Conservation (phyloP, 2,113 vertebrate species). For the Isurus oxyrinchus region DNA sequence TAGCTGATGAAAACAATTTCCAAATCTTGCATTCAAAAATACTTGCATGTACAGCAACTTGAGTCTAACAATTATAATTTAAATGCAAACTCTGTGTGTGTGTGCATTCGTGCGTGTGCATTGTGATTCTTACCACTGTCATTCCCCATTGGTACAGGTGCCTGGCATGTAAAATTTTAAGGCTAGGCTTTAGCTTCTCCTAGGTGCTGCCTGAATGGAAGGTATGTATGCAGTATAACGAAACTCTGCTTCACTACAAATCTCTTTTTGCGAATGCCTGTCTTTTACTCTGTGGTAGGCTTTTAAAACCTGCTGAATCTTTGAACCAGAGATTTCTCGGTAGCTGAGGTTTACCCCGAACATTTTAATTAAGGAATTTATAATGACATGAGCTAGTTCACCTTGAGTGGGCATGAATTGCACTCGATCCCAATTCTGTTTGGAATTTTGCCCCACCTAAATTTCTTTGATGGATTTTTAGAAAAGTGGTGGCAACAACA, state of each 20-base stretch:
- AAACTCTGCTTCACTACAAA: neutral
- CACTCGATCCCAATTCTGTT: neutral
- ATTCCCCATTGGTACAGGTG: neutral
- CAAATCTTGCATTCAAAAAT: neutral
- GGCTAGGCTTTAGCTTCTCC: neutral
- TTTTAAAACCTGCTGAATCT: neutral
- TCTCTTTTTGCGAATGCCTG: neutral
- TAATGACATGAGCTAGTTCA: neutral
- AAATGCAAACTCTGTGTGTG: neutral
- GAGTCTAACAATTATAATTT: neutral
- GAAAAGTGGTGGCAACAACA: neutral
- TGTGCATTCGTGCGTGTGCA: neutral
- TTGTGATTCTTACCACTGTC: neutral
- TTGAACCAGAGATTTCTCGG: neutral
- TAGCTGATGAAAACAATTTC: neutral
- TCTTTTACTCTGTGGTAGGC: neutral
- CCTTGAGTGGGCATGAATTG: neutral
- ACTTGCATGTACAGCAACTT: neutral
- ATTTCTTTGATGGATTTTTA: neutral
- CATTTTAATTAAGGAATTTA: slow-evolving; percentile 3
- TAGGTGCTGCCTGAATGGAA: neutral
- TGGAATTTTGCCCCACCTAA: neutral
- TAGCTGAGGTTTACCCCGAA: neutral
- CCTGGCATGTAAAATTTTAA: neutral
- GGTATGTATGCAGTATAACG: neutral